Evolutionary conservation across 1,140 invertebrate genomes (phyloP), one percentile per base, ranked within the genome.

Genomic region (Brachionus plicatilis): DNA sequence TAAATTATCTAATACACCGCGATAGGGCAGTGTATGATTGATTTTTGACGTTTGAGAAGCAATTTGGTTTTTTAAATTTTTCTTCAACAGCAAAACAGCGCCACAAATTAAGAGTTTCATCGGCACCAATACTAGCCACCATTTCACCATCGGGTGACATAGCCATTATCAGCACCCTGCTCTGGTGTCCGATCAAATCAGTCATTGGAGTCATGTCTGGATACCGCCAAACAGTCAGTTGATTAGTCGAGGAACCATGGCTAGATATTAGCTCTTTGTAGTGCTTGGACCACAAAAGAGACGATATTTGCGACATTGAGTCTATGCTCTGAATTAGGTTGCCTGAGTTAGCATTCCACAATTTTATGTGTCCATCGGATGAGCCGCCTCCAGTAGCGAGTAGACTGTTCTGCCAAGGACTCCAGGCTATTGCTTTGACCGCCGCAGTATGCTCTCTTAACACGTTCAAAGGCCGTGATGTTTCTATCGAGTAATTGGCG

Each of bases 181-280:
- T 93, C 27, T 94, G 93, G 89, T 99, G 96, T 3, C 96, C 96
- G 85, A 85, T 7, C 85, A 76, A 27, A 92, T 91, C 76, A 90
- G 87, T 14, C 91, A 88, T 88, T 96, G 96, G 0, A 92, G 27
- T 92, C 93, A 98, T 93, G 37, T 92, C 89, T 20, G 96, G 96
- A 89, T 98, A 98, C 89, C 97, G 97, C 96, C 96, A 99, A 68
- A 98, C 94, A 27, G 93, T 95, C 6, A 99, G 90, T 89, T 98
- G 96, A 91, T 98, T 96, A 87, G 97, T 94, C 7, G 94, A 93
- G 90, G 94, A 98, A 7, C 96, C 96, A 90, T 99, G 97, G 11
- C 95, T 95, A 1, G 96, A 97, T 20, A 98, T 93, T 60, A 99
- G 90, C 90, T 99, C 97, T 87, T 95, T 95, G 90, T 98, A 97